Evolutionary conservation across 2,797 vertebrate genomes (phyloP).

Genomic region (Petrocephalus sullivani): DNA sequence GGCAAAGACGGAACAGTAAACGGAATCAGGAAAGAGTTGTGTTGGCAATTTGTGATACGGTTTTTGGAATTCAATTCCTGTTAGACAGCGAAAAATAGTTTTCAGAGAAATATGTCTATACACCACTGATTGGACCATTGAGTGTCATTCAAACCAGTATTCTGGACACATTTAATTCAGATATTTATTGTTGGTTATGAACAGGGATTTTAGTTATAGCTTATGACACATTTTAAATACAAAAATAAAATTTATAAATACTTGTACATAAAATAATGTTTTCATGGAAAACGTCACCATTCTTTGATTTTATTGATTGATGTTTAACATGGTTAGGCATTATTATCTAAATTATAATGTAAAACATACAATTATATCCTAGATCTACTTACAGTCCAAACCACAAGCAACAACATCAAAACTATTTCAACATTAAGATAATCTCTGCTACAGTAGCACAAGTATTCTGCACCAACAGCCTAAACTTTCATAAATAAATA

Average conservation of each 20-base stretch:
- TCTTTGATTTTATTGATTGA: conserved; percentile 60
- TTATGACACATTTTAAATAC: conserved; percentile 62
- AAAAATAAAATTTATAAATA: conserved; percentile 77
- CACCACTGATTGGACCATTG: background rate
- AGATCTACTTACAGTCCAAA: conserved; percentile 52
- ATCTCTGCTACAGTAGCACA: conserved; percentile 67
- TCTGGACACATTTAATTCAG: conserved; percentile 43
- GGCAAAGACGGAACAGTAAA: conserved; percentile 61
- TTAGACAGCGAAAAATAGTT: background rate
- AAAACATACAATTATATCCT: conserved; percentile 55
- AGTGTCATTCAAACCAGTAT: conserved; percentile 1
- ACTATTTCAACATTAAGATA: conserved; percentile 70
- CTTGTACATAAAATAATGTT: conserved; percentile 77
- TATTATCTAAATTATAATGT: conserved; percentile 57
- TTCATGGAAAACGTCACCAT: conserved; percentile 94
- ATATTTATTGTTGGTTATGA: conserved; percentile 53
- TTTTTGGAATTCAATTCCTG: background rate
- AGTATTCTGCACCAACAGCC: conserved; percentile 83
- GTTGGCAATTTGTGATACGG: background rate
- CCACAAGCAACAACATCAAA: conserved; percentile 42
- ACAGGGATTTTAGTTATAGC: conserved; percentile 27
- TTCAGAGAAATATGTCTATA: background rate
- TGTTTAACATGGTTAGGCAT: conserved; percentile 69
- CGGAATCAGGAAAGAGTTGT: conserved; percentile 28
- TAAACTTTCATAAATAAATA: conserved; percentile 35